Evolutionary conservation across 2,113 vertebrate species (phyloP).

Genomic region (Labrus mixtus): DNA sequence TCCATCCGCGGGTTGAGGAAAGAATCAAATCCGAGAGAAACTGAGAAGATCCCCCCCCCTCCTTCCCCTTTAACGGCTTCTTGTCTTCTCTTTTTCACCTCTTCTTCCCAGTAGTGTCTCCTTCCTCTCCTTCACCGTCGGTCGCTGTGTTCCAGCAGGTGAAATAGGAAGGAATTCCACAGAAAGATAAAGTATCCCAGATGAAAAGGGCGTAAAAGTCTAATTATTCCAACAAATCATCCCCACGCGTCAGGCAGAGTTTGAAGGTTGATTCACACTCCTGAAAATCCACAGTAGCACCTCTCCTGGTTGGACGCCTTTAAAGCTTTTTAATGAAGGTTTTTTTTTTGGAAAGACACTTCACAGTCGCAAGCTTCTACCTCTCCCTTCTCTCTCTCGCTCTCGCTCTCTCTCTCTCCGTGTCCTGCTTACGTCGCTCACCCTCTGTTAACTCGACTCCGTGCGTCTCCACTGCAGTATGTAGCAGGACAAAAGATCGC

Average conservation of each 20-base stretch:
- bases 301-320: not conserved
- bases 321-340: constrained; percentile 2
- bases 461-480: constrained; percentile 35
- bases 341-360: constrained; percentile 41
- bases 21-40: constrained; percentile 63
- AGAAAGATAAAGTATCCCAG: constrained; percentile 46
- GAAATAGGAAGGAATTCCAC: constrained; percentile 58
- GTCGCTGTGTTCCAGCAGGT: constrained; percentile 49
- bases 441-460: constrained; percentile 41
- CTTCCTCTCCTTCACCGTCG: constrained; percentile 4
- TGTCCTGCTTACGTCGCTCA: constrained; percentile 24
- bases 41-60: constrained; percentile 24
- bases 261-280: not conserved
- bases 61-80: not conserved
- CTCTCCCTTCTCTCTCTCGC: constrained; percentile 21
- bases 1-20: constrained; percentile 52
- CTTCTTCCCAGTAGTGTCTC: constrained; percentile 10
- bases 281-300: not conserved
- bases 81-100: constrained; percentile 9
- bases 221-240: constrained; percentile 35
- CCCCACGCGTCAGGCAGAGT: not conserved
- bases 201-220: constrained; percentile 35
- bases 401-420: constrained; percentile 9
- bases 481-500: not conserved
- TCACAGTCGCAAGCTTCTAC: constrained; percentile 10